A percentile compares a stretch with the other conserved stretches of the same genome.
These are phyloP conservation scores for Brachypteracias leptosomus DNA, from an alignment of 2,113 vertebrate species.

Conservation along the genomic window DNA sequence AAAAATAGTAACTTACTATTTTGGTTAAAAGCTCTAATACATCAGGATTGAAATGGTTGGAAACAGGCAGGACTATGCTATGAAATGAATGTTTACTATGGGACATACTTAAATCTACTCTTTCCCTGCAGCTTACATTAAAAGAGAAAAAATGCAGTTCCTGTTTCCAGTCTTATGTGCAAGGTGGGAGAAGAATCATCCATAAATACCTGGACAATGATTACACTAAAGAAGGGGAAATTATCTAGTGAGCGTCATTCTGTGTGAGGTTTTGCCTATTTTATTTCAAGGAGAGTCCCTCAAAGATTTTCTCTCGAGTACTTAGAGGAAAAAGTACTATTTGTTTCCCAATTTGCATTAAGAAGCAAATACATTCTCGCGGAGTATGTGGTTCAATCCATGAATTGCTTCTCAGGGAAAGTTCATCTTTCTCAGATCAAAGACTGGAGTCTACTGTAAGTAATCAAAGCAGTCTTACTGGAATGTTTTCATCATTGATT, in stretches of 20 bases:
- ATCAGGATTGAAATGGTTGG: too few species aligned
- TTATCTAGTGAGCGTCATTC: not conserved
- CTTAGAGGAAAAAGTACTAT: not conserved
- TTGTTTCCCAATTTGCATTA: not conserved
- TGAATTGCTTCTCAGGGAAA: not conserved
- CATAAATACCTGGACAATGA: not conserved
- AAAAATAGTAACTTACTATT: not conserved
- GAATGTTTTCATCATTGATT: not conserved
- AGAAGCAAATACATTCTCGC: not conserved
- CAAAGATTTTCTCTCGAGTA: not conserved
- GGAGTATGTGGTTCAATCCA: not conserved
- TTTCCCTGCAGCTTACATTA: not conserved
- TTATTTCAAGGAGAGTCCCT: not conserved
- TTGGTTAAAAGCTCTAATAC: not conserved
- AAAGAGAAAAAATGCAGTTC: not conserved
- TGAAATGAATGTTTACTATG: not conserved
- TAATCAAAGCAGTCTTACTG: not conserved
- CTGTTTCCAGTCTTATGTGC: not conserved
- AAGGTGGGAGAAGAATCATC: rapidly evolving
- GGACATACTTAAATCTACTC: not conserved
- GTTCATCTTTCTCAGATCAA: not conserved
- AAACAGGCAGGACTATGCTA: not conserved
- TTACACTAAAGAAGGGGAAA: not conserved
- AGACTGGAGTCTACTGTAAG: not conserved
- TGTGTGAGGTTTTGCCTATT: not conserved